Evolutionary conservation across 1,140 invertebrate genomes (phyloP), one percentile per base, ranked within the genome.

Genomic region (Rhopalosiphum maidis): DNA sequence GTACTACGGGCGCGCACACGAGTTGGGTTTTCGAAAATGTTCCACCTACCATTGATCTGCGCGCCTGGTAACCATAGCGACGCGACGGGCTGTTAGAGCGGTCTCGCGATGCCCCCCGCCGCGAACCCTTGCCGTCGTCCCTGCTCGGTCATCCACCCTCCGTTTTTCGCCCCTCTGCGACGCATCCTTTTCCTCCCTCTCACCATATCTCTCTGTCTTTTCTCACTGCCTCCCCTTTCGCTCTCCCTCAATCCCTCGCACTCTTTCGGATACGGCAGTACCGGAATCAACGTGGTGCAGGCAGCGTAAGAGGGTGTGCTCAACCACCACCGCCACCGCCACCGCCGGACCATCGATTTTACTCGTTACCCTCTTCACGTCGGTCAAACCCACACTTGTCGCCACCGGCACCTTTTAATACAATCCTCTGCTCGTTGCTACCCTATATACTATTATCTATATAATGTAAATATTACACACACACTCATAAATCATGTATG

Each of bases 351-450:
- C 91, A 93, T 93, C 91, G 91, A 93, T 93, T 93, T 93, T 93
- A 93, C 91, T 93, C 91, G 91, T 93, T 93, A 93, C 91, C 91
- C 91, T 93, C 91, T 93, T 93, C 82, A 93, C 48, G 91, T 93
- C 91, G 91, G 91, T 93, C 91, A 93, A 93, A 93, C 91, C 91
- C 91, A 93, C 91, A 93, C 91, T 93, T 93, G 91, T 93, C 91
- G 91, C 91, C 91, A 86, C 91, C 48, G 82, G 82, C 91, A 93
- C 91, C 91, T 93, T 93, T 93, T 93, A 91, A 91, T 91, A 91
- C 22, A 46, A 91, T 91, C 90, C 43, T 91, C 55, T 82, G n/a
- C 90, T 43, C 41, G 41, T 35, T 30, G 1, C 37, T 30, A 90
- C 89, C 15, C 23, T 21, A 46, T 43, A 43, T 21, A 60, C 60